These are phyloP conservation scores for Tenthredo mesomela DNA, from an alignment of 2,888 invertebrate species.

Conservation along the genomic window DNA sequence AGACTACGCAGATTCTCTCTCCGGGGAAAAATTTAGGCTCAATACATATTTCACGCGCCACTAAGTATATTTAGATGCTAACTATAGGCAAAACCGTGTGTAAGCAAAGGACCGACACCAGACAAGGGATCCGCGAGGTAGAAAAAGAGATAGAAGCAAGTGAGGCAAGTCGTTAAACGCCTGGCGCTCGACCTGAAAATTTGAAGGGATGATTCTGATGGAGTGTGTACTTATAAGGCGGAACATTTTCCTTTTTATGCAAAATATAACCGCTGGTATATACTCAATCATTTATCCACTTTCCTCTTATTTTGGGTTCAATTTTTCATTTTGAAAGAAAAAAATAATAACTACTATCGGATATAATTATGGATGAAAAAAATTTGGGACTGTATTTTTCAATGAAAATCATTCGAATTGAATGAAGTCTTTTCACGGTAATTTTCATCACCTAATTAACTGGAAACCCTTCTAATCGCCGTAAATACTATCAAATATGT, in stretches of 20 bases:
- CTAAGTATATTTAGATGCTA: conserved; percentile 38
- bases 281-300: conserved; percentile 6
- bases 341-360: background rate
- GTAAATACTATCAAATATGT: no score
- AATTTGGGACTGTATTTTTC: background rate
- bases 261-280: background rate
- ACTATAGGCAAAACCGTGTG: conserved; percentile 14
- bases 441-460: background rate
- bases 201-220: conserved; percentile 28
- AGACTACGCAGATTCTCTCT: conserved; percentile 13
- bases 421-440: no score
- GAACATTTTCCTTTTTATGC: conserved; percentile 2
- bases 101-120: background rate
- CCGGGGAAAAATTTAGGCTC: background rate
- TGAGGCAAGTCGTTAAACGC: conserved; percentile 39
- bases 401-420: no score
- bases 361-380: background rate
- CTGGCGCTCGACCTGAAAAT: conserved; percentile 19
- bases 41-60: conserved; percentile 23
- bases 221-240: background rate
- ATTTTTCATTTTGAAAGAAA: background rate
- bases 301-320: background rate
- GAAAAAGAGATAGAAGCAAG: conserved; percentile 13
- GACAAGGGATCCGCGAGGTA: background rate
- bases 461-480: no score